Conservation (phyloP, 2,888 invertebrate genomes). For the Apoda limacodes region DNA sequence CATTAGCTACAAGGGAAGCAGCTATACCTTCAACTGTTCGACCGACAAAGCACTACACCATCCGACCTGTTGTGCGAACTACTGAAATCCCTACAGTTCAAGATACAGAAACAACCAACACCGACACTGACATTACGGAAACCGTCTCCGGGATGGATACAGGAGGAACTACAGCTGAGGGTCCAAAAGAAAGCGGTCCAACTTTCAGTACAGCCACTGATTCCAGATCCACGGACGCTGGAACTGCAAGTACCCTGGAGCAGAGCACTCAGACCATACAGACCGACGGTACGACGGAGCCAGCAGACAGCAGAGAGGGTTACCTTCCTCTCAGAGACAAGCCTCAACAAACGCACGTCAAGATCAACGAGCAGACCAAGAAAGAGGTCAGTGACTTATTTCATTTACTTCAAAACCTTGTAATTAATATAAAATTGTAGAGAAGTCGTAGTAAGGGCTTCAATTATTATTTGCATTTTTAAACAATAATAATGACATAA, state of each 20-base stretch:
- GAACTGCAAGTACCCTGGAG: slow-evolving; percentile 44
- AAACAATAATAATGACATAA: too few relatives aligned
- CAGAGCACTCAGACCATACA: slow-evolving; percentile 32
- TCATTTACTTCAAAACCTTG: too few relatives aligned
- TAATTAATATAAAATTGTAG: too few relatives aligned
- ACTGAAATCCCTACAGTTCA: slow-evolving; percentile 47
- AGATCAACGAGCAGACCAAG: slow-evolving; percentile 66
- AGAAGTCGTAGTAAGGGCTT: too few relatives aligned
- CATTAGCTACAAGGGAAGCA: slow-evolving; percentile 33
- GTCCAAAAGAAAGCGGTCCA: slow-evolving; percentile 36
- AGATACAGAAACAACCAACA: slow-evolving; percentile 60
- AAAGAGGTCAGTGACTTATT: slow-evolving; percentile 70
- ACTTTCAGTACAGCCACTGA: slow-evolving; percentile 46
- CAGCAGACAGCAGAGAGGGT: slow-evolving; percentile 60
- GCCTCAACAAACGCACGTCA: slow-evolving; percentile 58
- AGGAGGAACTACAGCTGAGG: slow-evolving; percentile 42
- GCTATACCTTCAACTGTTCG: slow-evolving; percentile 42
- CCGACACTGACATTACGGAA: slow-evolving; percentile 60
- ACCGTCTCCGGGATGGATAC: slow-evolving; percentile 50
- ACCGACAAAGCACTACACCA: slow-evolving; percentile 67
- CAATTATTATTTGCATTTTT: too few relatives aligned
- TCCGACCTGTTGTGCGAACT: slow-evolving; percentile 53
- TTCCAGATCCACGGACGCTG: slow-evolving; percentile 42
- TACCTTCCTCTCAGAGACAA: slow-evolving; percentile 61
- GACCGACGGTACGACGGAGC: slow-evolving; percentile 48